Evolutionary conservation across 1,140 invertebrate genomes (phyloP).

Genomic region (Philotrypesis tridentata): DNA sequence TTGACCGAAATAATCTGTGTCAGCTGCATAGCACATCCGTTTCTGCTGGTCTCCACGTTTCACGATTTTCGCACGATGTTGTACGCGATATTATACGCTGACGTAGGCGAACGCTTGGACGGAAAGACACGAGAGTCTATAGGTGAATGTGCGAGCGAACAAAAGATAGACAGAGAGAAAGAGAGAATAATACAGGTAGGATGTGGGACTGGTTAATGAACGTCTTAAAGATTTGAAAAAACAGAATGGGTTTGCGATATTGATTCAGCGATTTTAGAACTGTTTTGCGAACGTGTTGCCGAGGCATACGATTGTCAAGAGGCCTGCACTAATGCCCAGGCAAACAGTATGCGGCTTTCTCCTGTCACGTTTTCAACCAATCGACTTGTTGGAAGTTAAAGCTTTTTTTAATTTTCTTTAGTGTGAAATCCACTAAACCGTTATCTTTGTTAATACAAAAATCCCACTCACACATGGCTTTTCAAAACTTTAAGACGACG

Average conservation of each 20-base stretch:
- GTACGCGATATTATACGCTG: not conserved
- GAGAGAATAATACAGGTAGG: not conserved
- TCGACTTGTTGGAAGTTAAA: too few species aligned
- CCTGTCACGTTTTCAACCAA: not conserved
- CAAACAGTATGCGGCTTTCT: not conserved
- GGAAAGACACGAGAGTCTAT: not conserved
- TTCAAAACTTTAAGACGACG: slow-evolving; percentile 37
- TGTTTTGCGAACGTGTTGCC: slow-evolving; percentile 6
- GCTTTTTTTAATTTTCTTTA: too few species aligned
- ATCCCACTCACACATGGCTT: not conserved
- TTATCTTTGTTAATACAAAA: not conserved
- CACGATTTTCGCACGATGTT: not conserved
- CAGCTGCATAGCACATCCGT: not conserved
- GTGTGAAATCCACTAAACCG: too few species aligned
- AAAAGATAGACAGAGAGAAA: not conserved
- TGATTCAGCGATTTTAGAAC: slow-evolving; percentile 5
- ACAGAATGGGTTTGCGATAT: not conserved
- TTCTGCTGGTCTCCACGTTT: not conserved
- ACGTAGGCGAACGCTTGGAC: not conserved
- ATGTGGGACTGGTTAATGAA: not conserved
- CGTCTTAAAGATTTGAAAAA: slow-evolving; percentile 47
- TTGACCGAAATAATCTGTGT: not conserved
- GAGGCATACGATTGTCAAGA: not conserved
- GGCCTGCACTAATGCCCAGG: not conserved
- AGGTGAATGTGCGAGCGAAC: not conserved